phyloP scores from a whole-genome alignment of 1,140 invertebrate genomes.

The Diuraphis noxia region DNA sequence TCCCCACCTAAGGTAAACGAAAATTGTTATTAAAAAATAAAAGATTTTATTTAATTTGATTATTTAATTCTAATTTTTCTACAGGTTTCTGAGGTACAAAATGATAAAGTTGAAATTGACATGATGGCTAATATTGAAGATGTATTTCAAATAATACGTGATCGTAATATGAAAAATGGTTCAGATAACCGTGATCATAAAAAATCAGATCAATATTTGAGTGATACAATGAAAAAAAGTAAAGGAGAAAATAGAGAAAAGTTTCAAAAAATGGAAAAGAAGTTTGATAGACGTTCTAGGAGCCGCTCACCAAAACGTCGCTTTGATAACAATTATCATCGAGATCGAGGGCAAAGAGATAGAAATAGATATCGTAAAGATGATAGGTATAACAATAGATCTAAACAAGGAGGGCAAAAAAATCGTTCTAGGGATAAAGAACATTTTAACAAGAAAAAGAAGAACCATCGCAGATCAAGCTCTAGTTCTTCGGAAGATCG shows the following conservation, averaged over 20 bases:
- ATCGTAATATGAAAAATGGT: constrained; percentile 22
- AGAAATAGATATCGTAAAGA: not conserved
- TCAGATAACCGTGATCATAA: not conserved
- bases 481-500: constrained; percentile 17
- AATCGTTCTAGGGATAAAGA: constrained; percentile 39
- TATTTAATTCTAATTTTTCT: not conserved
- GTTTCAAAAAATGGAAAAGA: not conserved
- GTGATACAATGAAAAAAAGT: constrained; percentile 28
- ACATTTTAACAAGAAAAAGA: constrained; percentile 34
- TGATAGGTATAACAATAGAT: not conserved
- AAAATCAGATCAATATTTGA: not conserved
- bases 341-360: constrained; percentile 9
- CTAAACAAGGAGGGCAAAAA: not conserved
- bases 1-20: constrained; percentile 37
- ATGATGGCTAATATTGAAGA: constrained; percentile 47
- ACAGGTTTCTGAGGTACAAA: constrained; percentile 15
- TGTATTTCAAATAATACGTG: constrained; percentile 43
- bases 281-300: constrained; percentile 12
- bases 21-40: not conserved
- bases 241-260: constrained; percentile 11
- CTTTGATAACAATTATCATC: not conserved
- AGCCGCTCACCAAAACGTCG: not conserved
- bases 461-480: not conserved
- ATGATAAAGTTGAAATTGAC: constrained; percentile 39
- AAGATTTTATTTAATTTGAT: not conserved